Conservation (phyloP, 2,888 invertebrate genomes). For the Leptodirus hochenwartii region DNA sequence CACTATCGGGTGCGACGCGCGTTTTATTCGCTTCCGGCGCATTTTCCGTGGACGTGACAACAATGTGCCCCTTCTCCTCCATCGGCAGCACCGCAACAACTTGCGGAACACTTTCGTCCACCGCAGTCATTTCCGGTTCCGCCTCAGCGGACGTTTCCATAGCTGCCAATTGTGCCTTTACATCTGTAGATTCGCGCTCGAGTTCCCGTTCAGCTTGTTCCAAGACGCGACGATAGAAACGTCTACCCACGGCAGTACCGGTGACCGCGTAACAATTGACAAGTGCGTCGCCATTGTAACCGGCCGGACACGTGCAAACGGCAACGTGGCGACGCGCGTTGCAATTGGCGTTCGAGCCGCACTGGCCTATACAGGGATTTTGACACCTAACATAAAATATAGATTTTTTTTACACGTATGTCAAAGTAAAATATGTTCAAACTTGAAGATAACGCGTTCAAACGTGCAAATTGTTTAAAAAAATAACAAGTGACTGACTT, state of each 20-base stretch:
- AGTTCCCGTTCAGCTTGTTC: constrained; percentile 10
- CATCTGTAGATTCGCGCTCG: no score
- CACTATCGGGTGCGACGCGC: no score
- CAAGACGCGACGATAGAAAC: constrained; percentile 9
- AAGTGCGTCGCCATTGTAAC: constrained; percentile 40
- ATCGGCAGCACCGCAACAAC: no score
- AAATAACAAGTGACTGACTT: constrained; percentile 32
- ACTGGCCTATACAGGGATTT: constrained; percentile 61
- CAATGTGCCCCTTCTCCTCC: no score
- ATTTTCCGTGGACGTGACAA: no score
- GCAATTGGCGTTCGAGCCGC: constrained; percentile 59
- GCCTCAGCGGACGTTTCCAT: constrained; percentile 5
- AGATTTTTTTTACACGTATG: constrained; percentile 1
- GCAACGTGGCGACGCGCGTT: constrained; percentile 60
- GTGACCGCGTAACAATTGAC: constrained; percentile 27
- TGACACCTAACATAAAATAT: constrained; percentile 23
- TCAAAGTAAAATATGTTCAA: no score
- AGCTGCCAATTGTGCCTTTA: constrained; percentile 6
- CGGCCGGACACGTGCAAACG: constrained; percentile 63
- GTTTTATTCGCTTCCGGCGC: no score
- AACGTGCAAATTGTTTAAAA: no score
- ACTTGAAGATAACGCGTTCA: no score
- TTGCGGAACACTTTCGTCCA: neutral
- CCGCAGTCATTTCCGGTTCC: neutral
- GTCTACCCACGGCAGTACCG: constrained; percentile 8